Percentiles rank a stretch among this genome's conserved stretches.
Conservation (phyloP, 2,888 invertebrate species). For the Metellina segmentata region DNA sequence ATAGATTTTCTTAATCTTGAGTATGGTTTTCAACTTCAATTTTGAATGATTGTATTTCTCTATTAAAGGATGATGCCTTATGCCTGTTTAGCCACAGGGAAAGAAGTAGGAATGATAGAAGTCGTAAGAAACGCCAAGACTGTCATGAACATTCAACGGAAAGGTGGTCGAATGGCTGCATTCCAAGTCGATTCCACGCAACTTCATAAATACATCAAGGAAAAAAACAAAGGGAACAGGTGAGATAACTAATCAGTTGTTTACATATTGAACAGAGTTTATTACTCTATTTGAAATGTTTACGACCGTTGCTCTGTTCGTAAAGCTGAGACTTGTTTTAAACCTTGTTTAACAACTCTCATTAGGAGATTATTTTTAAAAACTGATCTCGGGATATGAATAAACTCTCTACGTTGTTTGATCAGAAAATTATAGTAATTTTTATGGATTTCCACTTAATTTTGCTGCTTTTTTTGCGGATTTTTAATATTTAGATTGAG, state of each 20-base stretch:
- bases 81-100: constrained; percentile 84
- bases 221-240: constrained; percentile 81
- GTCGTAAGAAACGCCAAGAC: constrained; percentile 84
- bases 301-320: too few species aligned
- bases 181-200: constrained; percentile 83
- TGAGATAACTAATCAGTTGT: constrained; percentile 61
- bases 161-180: constrained; percentile 82
- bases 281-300: too few species aligned
- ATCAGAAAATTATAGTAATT: too few species aligned
- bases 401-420: too few species aligned
- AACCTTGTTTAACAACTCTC: too few species aligned
- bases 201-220: constrained; percentile 83
- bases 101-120: constrained; percentile 82
- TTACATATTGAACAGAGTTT: too few species aligned
- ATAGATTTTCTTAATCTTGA: background rate
- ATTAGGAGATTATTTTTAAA: too few species aligned
- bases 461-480: too few species aligned
- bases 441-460: too few species aligned
- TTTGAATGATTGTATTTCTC: constrained; percentile 4
- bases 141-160: constrained; percentile 84
- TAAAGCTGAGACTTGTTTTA: too few species aligned
- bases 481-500: too few species aligned
- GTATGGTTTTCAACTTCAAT: background rate
- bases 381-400: too few species aligned
- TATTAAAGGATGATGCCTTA: constrained; percentile 83